A percentile compares a stretch with the other conserved stretches of the same genome.
These are phyloP conservation scores for Pilophorus perplexus DNA, from an alignment of 2,888 invertebrate species.

Conservation along the genomic window DNA sequence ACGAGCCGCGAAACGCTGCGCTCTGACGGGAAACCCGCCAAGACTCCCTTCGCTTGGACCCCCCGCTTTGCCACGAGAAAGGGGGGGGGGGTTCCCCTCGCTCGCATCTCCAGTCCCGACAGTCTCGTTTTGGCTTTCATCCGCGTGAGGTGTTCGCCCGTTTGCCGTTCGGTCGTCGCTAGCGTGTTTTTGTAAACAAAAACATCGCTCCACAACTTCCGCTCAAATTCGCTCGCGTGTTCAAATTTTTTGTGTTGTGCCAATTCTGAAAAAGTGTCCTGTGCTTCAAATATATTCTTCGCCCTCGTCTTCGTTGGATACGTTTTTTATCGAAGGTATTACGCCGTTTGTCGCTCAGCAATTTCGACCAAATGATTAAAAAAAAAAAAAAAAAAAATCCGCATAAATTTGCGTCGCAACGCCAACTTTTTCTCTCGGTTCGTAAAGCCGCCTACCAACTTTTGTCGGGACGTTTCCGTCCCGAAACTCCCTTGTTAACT, in stretches of 20 bases:
- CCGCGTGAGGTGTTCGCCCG: background rate
- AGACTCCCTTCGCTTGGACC: too few relatives aligned
- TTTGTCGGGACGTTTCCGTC: too few relatives aligned
- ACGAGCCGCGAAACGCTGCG: slow-evolving; percentile 25
- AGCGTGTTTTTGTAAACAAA: slow-evolving; percentile 34
- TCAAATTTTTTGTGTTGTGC: slow-evolving; percentile 10
- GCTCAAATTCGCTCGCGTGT: background rate
- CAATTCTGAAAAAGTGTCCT: background rate
- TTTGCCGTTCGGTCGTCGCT: background rate
- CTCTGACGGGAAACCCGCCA: slow-evolving; percentile 15
- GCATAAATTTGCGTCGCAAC: too few relatives aligned
- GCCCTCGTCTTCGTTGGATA: background rate
- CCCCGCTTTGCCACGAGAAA: too few relatives aligned
- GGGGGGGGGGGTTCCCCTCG: slow-evolving; percentile 1
- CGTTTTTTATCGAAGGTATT: background rate
- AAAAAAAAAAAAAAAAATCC: too few relatives aligned
- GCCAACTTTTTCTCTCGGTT: too few relatives aligned
- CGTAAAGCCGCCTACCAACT: too few relatives aligned
- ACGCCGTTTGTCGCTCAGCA: too few relatives aligned
- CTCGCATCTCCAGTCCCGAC: background rate
- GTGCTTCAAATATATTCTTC: background rate
- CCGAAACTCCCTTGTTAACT: too few relatives aligned
- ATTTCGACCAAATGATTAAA: too few relatives aligned
- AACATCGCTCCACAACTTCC: background rate
- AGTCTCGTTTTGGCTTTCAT: slow-evolving; percentile 13